phyloP scores from a whole-genome alignment of 2,797 vertebrate species.

The Ciconia nigra region DNA sequence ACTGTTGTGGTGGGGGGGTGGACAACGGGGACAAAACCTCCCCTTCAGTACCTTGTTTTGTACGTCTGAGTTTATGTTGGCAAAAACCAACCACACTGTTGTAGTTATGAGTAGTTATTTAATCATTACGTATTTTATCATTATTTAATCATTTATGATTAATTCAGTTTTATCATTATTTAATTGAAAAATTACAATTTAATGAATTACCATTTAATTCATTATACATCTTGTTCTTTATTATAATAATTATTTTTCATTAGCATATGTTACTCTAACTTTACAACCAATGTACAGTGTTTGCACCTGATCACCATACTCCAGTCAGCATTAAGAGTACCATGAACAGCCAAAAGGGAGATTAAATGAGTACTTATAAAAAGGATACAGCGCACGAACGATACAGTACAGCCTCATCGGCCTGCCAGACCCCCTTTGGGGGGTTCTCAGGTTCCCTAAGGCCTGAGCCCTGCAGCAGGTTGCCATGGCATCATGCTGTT shows the following conservation, averaged over 20 bases:
- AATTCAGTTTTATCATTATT: not conserved
- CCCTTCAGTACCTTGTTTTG: not conserved
- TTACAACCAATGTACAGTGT: not conserved
- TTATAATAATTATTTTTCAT: not conserved
- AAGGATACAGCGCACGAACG: not conserved
- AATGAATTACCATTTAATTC: not conserved
- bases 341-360: not conserved
- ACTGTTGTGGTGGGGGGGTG: not conserved
- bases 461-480: not conserved
- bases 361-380: not conserved
- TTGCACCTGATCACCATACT: not conserved
- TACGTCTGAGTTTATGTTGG: not conserved
- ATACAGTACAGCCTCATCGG: fast-evolving
- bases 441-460: not conserved
- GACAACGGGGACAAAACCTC: not conserved
- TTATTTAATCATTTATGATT: not conserved
- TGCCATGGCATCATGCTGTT: fast-evolving
- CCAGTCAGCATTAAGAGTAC: not conserved
- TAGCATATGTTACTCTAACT: not conserved
- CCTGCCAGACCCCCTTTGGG: not conserved
- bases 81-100: not conserved
- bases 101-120: not conserved
- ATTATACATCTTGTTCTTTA: not conserved
- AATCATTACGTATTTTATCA: not conserved
- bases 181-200: too few relatives aligned